Conservation (phyloP, 2,888 invertebrate species). For the Dastarcus helophoroides region DNA sequence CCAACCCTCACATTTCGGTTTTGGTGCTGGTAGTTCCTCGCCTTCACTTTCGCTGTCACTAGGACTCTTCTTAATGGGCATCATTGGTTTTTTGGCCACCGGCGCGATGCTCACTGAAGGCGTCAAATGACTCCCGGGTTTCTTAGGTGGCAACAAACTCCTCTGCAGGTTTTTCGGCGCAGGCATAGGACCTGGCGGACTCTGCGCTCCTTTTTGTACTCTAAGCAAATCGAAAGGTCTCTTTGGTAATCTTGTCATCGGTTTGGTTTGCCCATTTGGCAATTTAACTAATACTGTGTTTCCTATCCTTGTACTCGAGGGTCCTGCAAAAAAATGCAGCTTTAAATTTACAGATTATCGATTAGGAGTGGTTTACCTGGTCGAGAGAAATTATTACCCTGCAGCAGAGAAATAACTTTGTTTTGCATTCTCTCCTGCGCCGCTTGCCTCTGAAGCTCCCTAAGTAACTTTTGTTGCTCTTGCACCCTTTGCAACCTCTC, state of each 20-base stretch:
- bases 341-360: background rate
- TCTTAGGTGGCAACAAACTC: conserved; percentile 40
- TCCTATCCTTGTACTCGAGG: conserved; percentile 33
- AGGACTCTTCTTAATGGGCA: conserved; percentile 20
- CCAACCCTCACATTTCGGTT: conserved; percentile 19
- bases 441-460: conserved; percentile 72
- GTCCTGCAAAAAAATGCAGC: conserved; percentile 16
- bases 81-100: conserved; percentile 27
- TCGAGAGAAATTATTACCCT: conserved; percentile 45
- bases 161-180: conserved; percentile 5
- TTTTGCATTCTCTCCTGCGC: conserved; percentile 60
- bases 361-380: conserved; percentile 23
- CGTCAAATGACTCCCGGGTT: conserved; percentile 31
- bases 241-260: conserved; percentile 34
- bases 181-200: conserved; percentile 8
- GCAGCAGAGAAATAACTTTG: conserved; percentile 58
- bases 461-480: conserved; percentile 71
- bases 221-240: conserved; percentile 34
- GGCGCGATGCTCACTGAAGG: conserved; percentile 42
- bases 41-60: conserved; percentile 32
- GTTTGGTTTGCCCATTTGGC: conserved; percentile 37
- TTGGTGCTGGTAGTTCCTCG: conserved; percentile 13
- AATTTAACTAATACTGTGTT: conserved; percentile 37
- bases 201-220: conserved; percentile 24
- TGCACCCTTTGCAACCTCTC: conserved; percentile 76